Conservation (phyloP, 2,113 vertebrate genomes). For the Rhinolophus ferrumequinum region DNA sequence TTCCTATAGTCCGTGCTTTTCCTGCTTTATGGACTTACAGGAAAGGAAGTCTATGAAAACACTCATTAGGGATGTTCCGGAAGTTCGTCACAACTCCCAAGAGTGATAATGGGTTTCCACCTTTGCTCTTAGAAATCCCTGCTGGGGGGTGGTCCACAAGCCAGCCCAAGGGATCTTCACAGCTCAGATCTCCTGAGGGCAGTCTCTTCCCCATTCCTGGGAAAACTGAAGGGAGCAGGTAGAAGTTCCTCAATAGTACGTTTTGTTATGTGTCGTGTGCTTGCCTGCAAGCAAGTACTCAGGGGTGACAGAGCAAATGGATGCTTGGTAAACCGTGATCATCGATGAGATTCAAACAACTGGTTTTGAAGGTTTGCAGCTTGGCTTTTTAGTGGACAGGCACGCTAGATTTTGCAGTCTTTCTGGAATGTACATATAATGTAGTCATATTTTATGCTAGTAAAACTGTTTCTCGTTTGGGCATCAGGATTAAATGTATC, state of each 20-base stretch:
- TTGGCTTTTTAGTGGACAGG: not conserved
- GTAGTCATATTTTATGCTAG: not conserved
- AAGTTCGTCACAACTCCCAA: not conserved
- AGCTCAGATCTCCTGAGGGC: not conserved
- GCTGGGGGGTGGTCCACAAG: not conserved
- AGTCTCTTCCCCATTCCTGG: not conserved
- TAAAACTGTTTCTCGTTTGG: conserved; percentile 13
- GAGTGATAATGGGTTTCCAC: not conserved
- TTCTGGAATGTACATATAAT: not conserved
- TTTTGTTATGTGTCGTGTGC: not conserved
- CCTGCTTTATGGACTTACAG: rapidly evolving
- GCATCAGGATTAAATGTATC: not conserved
- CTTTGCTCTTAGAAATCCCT: not conserved
- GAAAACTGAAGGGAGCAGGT: not conserved
- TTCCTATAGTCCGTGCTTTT: not conserved
- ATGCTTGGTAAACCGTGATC: rapidly evolving
- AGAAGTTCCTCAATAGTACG: not conserved
- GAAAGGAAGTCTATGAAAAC: not conserved
- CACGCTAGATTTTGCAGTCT: not conserved
- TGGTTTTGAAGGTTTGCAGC: not conserved
- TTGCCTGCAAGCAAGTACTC: not conserved
- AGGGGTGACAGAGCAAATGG: not conserved
- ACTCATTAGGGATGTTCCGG: not conserved
- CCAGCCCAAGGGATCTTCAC: not conserved
- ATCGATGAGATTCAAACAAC: not conserved